phyloP scores from a whole-genome alignment of 30 jellyfish, hydroid and myxozoan species.

The Turritopsis rubra region DNA sequence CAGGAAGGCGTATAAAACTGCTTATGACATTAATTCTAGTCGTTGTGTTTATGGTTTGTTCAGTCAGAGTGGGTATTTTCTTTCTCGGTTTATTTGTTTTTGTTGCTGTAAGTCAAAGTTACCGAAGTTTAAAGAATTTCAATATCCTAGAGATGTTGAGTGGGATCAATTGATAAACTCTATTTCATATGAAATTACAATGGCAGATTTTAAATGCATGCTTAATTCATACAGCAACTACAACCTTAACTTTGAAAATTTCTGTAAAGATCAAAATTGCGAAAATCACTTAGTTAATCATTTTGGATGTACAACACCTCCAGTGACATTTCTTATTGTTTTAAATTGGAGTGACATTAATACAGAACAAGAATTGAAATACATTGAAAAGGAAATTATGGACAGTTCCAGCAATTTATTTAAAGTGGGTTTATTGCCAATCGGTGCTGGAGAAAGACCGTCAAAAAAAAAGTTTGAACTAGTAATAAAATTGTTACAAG shows the following conservation, averaged over 20 bases:
- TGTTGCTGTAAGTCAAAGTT: neutral
- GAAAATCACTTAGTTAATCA: neutral
- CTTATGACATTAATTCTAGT: neutral
- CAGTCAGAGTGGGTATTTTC: neutral
- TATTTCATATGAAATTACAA: too few relatives aligned
- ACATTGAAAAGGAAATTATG: neutral
- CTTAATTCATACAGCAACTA: neutral
- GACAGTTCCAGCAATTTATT: neutral
- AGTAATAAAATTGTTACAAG: too few relatives aligned
- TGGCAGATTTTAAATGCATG: neutral
- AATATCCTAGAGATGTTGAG: neutral
- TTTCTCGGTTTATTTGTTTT: neutral
- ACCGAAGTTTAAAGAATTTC: neutral
- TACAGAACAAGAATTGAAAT: neutral
- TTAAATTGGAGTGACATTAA: neutral
- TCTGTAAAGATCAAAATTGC: neutral
- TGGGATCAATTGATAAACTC: neutral
- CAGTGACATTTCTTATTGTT: neutral
- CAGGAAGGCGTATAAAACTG: neutral
- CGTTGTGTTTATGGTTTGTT: neutral
- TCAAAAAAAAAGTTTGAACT: too few relatives aligned
- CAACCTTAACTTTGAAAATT: neutral
- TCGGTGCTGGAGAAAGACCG: neutral
- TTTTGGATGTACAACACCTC: neutral
- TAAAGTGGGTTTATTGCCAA: neutral